These are phyloP conservation scores for Xestia rhomboidea DNA, from an alignment of 2,888 invertebrate species.

Conservation along the genomic window DNA sequence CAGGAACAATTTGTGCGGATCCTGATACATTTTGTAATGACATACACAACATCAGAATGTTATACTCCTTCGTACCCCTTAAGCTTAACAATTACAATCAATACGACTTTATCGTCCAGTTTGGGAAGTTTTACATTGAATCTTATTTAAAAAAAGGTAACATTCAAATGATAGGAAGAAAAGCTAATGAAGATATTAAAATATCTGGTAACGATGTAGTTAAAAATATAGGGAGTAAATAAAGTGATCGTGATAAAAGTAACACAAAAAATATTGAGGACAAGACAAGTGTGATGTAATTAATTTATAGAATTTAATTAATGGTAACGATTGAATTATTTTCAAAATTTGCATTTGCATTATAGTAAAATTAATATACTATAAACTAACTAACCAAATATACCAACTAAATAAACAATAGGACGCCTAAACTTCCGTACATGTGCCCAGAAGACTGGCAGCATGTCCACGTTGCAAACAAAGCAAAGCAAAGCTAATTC, in stretches of 20 bases:
- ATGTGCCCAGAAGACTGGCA: too few species aligned
- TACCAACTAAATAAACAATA: too few species aligned
- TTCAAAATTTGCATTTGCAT: not conserved
- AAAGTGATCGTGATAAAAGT: not conserved
- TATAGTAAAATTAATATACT: too few species aligned
- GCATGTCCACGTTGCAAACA: too few species aligned
- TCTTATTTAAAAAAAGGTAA: constrained; percentile 58
- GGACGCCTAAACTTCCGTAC: too few species aligned
- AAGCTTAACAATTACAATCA: constrained; percentile 44
- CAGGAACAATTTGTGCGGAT: constrained; percentile 92
- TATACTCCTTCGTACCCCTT: constrained; percentile 63
- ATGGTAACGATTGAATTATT: not conserved
- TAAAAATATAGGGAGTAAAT: not conserved
- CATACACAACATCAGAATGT: constrained; percentile 66
- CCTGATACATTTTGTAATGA: constrained; percentile 89
- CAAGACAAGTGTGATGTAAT: not conserved
- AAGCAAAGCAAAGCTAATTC: too few species aligned
- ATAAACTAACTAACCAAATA: too few species aligned
- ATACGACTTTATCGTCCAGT: constrained; percentile 64
- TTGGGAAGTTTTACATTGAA: constrained; percentile 70
- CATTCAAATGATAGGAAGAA: not conserved
- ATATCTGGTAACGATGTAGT: not conserved
- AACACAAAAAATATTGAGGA: not conserved
- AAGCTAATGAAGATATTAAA: constrained; percentile 7
- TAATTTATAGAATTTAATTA: not conserved